Evolutionary conservation across 2,888 invertebrate species (phyloP), one percentile per base, ranked within the genome.

Genomic region (Athetis lepigone): DNA sequence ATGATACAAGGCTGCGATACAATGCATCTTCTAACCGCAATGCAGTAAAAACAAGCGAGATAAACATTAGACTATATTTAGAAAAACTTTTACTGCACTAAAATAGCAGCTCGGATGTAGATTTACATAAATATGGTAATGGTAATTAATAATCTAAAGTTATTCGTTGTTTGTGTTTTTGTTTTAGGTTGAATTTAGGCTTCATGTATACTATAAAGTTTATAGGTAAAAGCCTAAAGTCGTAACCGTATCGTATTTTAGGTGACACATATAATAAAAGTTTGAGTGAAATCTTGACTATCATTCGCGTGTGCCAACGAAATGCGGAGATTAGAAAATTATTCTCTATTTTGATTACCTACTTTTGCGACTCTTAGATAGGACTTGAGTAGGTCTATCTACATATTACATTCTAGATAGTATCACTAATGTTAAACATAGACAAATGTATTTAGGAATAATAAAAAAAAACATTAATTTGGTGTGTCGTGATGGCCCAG

Each of bases 1-100:
- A 77, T 80, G 78, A 80, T 71, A 82, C 81, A 81, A 82, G 77
- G 74, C 77, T 78, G 57, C 72, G 77, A 75, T 78, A 79, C 79
- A 84, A 79, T 82, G 82, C 82, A 83, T 71, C 71, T 75, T 61
- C 64, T 36, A 60, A 69, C 56, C 51, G 29, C 37, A 39, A 33
- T 27, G 43, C 54, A 62, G 29, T 67, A 71, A 71, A 69, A 75
- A 73, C 42, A 23, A 45, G 45, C 19, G n/a, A 64, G 59, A 63
- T 56, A 40, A 52, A 59, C 55, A 56, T 25, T n/a, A 1, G 1
- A 18, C n/a, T 46, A 57, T 16, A 40, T 46, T 61, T 33, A 18
- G 39, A 49, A 36, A 40, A 21, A 52, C 11, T 11, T 29, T 8
- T 27, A 40, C 13, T n/a, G n/a, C n/a, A n/a, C n/a, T n/a, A n/a